Evolutionary conservation across 2,797 vertebrate species (phyloP), one percentile per base, ranked within the genome.

Genomic region (Scleropages formosus): DNA sequence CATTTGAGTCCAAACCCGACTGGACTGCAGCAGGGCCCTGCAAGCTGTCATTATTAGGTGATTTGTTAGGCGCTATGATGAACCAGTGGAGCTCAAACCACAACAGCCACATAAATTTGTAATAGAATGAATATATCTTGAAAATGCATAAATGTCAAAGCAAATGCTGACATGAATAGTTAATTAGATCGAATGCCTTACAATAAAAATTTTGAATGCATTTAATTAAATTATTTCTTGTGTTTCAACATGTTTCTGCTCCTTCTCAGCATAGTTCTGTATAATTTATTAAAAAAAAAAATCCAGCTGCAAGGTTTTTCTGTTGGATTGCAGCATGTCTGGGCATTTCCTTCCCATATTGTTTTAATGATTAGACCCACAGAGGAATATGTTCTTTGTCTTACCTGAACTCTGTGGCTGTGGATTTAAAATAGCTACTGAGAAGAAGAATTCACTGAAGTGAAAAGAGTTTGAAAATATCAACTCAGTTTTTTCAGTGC

Each of bases 111-210:
- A 70, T 31, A 39, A 39, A 39, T 39, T 2, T 39, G 31, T 39
- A 70, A 70, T 15, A 26, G 20, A 68, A 68, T 68, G 47, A 68
- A 53, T 70, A 27, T 31, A 24, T 56, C 27, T 24, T 20, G 22
- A 69, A 68, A 68, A 47, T 70, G 27, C 51, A 70, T 70, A 70
- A 51, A 70, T 4, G 49, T n/a, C 22, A 27, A 70, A 56, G 53
- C 16, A 27, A 11, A n/a, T 70, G 2, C n/a, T 24, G 13, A 27
- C 4, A 20, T 49, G 66, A 70, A 56, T 53, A 31, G 47, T 24
- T 53, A 20, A 53, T 56, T 27, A 22, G 68, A 47, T 68, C 47
- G 70, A 70, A 56, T 20, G 49, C 46, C 68, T 56, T 22, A 39
- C 2, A 70, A 26, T 51, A 56, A 51, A 15, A 70, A 53, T 70